Evolutionary conservation across 2,888 invertebrate species (phyloP).

Genomic region (Microchrysa polita): DNA sequence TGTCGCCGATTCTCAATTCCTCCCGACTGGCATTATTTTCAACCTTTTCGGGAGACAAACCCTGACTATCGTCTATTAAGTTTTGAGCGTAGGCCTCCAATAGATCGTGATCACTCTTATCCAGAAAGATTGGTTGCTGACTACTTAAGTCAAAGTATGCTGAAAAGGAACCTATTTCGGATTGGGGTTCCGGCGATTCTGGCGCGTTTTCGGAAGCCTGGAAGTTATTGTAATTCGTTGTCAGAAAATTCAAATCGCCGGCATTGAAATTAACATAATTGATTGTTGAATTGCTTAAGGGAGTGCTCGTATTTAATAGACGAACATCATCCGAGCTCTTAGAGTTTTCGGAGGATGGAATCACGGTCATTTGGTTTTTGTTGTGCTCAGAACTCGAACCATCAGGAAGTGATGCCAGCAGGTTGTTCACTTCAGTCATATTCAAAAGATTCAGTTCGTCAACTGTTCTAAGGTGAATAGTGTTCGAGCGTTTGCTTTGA

Average conservation of each 20-base stretch:
- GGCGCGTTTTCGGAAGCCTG: conserved; percentile 50
- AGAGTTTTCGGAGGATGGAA: conserved; percentile 51
- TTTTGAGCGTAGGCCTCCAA: conserved; percentile 54
- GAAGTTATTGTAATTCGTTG: conserved; percentile 51
- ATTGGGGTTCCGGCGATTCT: conserved; percentile 47
- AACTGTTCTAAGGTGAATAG: conserved; percentile 61
- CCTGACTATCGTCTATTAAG: conserved; percentile 51
- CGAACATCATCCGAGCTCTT: conserved; percentile 52
- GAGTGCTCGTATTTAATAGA: conserved; percentile 44
- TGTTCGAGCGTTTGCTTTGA: conserved; percentile 54
- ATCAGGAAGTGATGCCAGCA: conserved; percentile 59
- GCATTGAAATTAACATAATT: conserved; percentile 33
- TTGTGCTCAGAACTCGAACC: conserved; percentile 34
- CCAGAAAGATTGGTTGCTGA: conserved; percentile 53
- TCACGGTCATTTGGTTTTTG: not conserved
- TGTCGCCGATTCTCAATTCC: conserved; percentile 43
- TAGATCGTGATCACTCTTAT: conserved; percentile 52
- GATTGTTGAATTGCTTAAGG: conserved; percentile 47
- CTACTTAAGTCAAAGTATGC: conserved; percentile 55
- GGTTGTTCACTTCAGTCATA: conserved; percentile 61
- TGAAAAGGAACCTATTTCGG: conserved; percentile 46
- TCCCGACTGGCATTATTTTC: not conserved
- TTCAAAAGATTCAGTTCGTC: conserved; percentile 64
- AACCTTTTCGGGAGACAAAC: not conserved
- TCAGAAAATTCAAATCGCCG: conserved; percentile 29